phyloP scores from a whole-genome alignment of 2,113 vertebrate species.

The Rhizomys pruinosus region DNA sequence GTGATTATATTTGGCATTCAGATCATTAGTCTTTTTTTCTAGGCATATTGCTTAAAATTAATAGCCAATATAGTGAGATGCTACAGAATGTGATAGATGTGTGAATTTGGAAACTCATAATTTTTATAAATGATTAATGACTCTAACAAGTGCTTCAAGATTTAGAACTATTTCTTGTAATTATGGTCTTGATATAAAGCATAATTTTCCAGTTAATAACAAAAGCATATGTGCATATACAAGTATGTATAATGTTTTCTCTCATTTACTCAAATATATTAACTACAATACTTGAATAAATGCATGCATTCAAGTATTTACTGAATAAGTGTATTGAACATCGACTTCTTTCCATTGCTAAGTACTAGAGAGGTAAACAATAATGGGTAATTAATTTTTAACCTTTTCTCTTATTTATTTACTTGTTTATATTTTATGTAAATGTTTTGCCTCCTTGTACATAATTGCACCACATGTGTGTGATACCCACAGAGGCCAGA shows the following conservation, averaged over 20 bases:
- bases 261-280: slow-evolving; percentile 32
- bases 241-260: slow-evolving; percentile 38
- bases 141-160: slow-evolving; percentile 58
- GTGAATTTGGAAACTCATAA: slow-evolving; percentile 58
- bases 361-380: not conserved
- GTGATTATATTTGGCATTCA: slow-evolving; percentile 54
- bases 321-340: slow-evolving; percentile 43
- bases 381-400: slow-evolving; percentile 47
- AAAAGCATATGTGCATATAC: not conserved
- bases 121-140: slow-evolving; percentile 67
- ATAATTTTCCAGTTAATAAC: slow-evolving; percentile 62
- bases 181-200: slow-evolving; percentile 56
- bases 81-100: slow-evolving; percentile 59
- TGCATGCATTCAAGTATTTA: slow-evolving; percentile 53
- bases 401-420: not conserved
- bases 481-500: too few relatives aligned
- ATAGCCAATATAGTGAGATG: slow-evolving; percentile 53
- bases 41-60: slow-evolving; percentile 69
- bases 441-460: too few relatives aligned
- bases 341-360: not conserved
- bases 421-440: too few relatives aligned
- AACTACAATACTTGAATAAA: slow-evolving; percentile 52
- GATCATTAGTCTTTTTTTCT: slow-evolving; percentile 47
- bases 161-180: slow-evolving; percentile 64
- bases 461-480: too few relatives aligned